Evolutionary conservation across 2,797 vertebrate genomes (phyloP).

Genomic region (Eutrigla gurnardus): DNA sequence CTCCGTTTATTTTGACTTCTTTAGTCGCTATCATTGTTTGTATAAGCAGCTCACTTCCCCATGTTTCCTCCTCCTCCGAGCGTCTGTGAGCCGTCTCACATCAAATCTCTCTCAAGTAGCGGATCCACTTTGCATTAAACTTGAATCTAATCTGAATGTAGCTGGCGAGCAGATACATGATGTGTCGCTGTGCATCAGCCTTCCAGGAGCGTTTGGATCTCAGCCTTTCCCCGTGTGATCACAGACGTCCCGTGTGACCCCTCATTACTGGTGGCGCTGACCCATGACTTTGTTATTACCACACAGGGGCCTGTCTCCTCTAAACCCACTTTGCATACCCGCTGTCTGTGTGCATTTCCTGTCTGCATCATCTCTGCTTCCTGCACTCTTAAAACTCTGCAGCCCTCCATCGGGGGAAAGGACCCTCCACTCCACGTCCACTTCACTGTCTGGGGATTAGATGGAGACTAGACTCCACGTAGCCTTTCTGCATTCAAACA

Average conservation of each 20-base stretch:
- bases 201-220: conserved; percentile 12
- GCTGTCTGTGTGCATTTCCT: conserved; percentile 74
- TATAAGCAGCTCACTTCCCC: too few relatives aligned
- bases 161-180: neutral
- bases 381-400: conserved; percentile 62
- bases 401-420: conserved; percentile 49
- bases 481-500: conserved; percentile 15
- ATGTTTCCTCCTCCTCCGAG: neutral
- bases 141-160: neutral
- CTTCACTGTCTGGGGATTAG: conserved; percentile 67
- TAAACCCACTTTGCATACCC: conserved; percentile 74
- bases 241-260: conserved; percentile 62
- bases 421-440: conserved; percentile 49
- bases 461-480: conserved; percentile 59
- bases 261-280: conserved; percentile 69
- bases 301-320: conserved; percentile 76
- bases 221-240: conserved; percentile 15
- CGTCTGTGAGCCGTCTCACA: neutral
- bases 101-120: neutral
- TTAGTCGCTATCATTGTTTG: too few relatives aligned
- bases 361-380: conserved; percentile 72
- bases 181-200: conserved; percentile 5
- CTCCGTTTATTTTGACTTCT: too few relatives aligned
- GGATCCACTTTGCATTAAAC: neutral
- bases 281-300: conserved; percentile 78